Evolutionary conservation across 2,797 vertebrate genomes (phyloP).

Genomic region (Gymnodraco acuticeps): DNA sequence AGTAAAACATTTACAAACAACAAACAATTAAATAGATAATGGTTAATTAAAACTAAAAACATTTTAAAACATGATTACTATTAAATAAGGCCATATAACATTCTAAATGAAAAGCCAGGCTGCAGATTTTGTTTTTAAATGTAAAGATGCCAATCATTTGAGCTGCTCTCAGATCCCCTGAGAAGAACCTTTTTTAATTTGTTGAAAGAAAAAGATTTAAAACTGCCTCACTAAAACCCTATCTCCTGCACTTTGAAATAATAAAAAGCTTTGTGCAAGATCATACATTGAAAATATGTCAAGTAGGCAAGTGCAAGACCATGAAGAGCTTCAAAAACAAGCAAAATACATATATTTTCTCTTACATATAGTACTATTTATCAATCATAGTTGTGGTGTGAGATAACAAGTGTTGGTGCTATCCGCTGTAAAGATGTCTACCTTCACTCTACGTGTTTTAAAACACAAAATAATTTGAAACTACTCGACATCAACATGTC

Average conservation of each 20-base stretch:
- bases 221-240: no score
- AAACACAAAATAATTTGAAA: no score
- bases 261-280: no score
- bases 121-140: not conserved
- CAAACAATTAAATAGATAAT: not conserved
- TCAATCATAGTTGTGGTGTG: no score
- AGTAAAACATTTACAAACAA: no score
- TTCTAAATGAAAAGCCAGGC: not conserved
- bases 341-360: not conserved
- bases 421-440: no score
- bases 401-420: no score
- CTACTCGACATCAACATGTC: no score
- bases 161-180: not conserved
- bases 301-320: not conserved
- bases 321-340: not conserved
- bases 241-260: no score
- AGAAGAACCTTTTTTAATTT: not conserved
- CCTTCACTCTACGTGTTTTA: no score
- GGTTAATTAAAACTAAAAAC: not conserved
- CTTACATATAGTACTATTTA: no score
- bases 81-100: not conserved
- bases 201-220: no score
- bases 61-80: not conserved
- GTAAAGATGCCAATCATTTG: not conserved
- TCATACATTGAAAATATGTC: not conserved